Evolutionary conservation across 2,113 vertebrate genomes (phyloP), one percentile per base, ranked within the genome.

Genomic region (Chunga burmeisteri): DNA sequence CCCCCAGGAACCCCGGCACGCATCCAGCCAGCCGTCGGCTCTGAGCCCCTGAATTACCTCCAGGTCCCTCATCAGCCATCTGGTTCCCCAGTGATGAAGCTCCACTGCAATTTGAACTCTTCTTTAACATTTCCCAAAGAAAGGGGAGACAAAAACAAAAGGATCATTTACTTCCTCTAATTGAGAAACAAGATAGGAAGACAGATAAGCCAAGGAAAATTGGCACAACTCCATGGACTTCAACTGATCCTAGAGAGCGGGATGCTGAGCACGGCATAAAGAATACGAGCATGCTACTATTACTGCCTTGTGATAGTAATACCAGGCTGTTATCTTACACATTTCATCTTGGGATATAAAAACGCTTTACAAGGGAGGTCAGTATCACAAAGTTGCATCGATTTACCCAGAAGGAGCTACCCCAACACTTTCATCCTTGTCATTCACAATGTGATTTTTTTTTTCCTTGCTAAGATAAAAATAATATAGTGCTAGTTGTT

Each of bases 191-290:
- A 81, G 58, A 82, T 68, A 77, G 96, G 70, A 96, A 96, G 86
- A 88, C 63, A 93, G 95, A 96, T 96, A 96, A 97, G 73, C 90
- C 94, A 96, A 96, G 87, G 96, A 85, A 97, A 96, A 94, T 6
- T 94, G 97, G 97, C 96, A 86, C 52, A 74, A 20, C 49, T 96
- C 82, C 95, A 94, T 0, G 0, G 65, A 65, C 56, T 92, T 90
- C 68, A 96, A 81, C 50, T 74, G 82, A 94, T 96, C 85, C 75
- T 81, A 42, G 82, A 86, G 59, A 95, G 52, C 16, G 5, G 53
- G 50, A 47, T 3, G 10, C 74, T 47, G 65, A 94, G 32, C 2
- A 0, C 2, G 4, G 84, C 84, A 88, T n/a, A 81, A 95, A 93
- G 90, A 66, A 94, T 4, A 50, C 0, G 4, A 83, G 53, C 21